These are phyloP conservation scores for Prunella strophiata DNA, from an alignment of 2,797 vertebrate species.

Conservation along the genomic window DNA sequence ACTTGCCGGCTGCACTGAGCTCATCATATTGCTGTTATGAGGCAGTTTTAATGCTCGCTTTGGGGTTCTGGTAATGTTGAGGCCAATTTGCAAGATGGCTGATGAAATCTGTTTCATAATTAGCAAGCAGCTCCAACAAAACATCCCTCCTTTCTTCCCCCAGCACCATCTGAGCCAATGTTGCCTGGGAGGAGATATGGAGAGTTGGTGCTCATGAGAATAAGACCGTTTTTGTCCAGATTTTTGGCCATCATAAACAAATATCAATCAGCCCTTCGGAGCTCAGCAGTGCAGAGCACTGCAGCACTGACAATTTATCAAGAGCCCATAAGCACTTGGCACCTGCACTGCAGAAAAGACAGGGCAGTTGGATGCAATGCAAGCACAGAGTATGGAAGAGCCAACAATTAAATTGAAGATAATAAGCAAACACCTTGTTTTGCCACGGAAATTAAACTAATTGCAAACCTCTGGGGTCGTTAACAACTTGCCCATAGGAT, in stretches of 20 bases:
- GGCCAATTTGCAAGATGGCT: constrained; percentile 30
- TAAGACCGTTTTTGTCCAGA: not conserved
- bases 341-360: not conserved
- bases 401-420: not conserved
- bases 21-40: not conserved
- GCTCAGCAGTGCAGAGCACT: not conserved
- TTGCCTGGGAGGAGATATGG: constrained; percentile 26
- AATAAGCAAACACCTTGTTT: not conserved
- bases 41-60: constrained; percentile 49
- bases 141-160: not conserved
- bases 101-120: constrained; percentile 57
- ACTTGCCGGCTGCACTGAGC: not conserved
- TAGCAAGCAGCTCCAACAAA: constrained; percentile 6
- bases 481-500: not conserved
- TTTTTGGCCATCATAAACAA: constrained; percentile 40
- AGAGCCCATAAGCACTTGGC: not conserved
- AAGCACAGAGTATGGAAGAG: not conserved
- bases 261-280: not conserved
- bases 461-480: not conserved
- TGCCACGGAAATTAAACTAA: not conserved
- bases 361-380: not conserved
- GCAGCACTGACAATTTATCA: not conserved
- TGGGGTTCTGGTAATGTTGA: constrained; percentile 31
- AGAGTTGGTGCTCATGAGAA: constrained; percentile 28
- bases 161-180: constrained; percentile 27